These are phyloP conservation scores for Cochlearius cochlearius DNA, from an alignment of 2,113 vertebrate genomes.

Conservation along the genomic window DNA sequence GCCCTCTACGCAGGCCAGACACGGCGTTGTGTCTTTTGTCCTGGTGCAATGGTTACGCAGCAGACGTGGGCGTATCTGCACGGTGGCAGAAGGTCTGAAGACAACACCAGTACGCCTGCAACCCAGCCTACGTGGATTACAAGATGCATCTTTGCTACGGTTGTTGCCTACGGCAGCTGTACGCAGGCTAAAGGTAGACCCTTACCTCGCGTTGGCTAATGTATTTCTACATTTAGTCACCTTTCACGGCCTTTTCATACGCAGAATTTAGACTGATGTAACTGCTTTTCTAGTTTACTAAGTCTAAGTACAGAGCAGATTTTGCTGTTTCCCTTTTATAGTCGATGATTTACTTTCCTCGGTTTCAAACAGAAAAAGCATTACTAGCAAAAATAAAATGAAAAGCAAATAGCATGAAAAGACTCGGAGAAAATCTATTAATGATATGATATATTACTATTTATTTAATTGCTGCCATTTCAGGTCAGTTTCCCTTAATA, in stretches of 20 bases:
- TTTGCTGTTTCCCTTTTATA: not conserved
- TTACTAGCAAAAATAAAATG: not conserved
- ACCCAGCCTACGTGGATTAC: not conserved
- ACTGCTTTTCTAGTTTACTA: not conserved
- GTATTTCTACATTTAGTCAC: not conserved
- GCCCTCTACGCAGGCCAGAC: not conserved
- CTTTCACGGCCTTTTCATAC: not conserved
- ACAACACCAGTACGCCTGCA: not conserved
- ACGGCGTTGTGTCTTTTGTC: accelerated
- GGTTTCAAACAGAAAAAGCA: not conserved
- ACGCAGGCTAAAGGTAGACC: not conserved
- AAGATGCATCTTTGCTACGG: not conserved
- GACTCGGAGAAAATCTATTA: not conserved
- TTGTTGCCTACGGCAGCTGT: not conserved
- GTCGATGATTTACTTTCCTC: not conserved
- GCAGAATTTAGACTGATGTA: not conserved
- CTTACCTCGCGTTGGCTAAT: not conserved
- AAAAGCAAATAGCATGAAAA: not conserved
- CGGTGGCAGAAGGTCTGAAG: not conserved
- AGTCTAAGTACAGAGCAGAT: not conserved
- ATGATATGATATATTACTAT: not conserved
- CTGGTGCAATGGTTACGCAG: not conserved
- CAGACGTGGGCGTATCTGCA: not conserved
- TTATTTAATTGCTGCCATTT: not conserved
- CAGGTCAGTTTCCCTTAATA: not conserved